phyloP scores from a whole-genome alignment of 2,888 invertebrate genomes.

The Sesia apiformis region DNA sequence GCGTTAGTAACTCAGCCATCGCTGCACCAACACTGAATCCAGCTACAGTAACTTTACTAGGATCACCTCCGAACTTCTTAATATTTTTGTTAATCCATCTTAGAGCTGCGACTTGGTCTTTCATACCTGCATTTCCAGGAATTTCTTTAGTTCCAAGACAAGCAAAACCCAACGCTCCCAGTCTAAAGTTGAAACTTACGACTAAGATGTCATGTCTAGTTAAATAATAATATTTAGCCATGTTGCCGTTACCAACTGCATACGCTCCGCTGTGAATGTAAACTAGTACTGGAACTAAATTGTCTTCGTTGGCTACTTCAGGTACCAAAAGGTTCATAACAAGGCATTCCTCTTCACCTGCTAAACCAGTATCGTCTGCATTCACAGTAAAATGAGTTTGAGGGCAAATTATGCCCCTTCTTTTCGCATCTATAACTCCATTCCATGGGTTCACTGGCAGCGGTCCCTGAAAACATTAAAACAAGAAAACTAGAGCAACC shows the following conservation, averaged over 20 bases:
- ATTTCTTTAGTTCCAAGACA: slow-evolving; percentile 75
- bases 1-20: slow-evolving; percentile 48
- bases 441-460: slow-evolving; percentile 47
- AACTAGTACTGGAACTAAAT: slow-evolving; percentile 49
- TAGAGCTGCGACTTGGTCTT: slow-evolving; percentile 88
- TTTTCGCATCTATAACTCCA: slow-evolving; percentile 28
- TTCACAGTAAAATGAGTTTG: slow-evolving; percentile 44
- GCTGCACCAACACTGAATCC: slow-evolving; percentile 88
- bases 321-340: slow-evolving; percentile 45
- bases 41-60: slow-evolving; percentile 83
- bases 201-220: slow-evolving; percentile 79
- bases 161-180: slow-evolving; percentile 82
- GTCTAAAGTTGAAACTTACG: slow-evolving; percentile 80
- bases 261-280: slow-evolving; percentile 61
- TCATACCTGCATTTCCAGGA: slow-evolving; percentile 89
- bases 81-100: slow-evolving; percentile 85
- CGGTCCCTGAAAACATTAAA: slow-evolving; percentile 38
- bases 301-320: slow-evolving; percentile 33
- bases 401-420: slow-evolving; percentile 30
- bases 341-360: slow-evolving; percentile 52
- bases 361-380: slow-evolving; percentile 29
- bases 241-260: slow-evolving; percentile 49
- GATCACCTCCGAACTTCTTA: slow-evolving; percentile 85
- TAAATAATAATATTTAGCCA: slow-evolving; percentile 73
- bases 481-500: too few species aligned